phyloP scores from a whole-genome alignment of 2,888 invertebrate species.

The Nebria brevicollis region DNA sequence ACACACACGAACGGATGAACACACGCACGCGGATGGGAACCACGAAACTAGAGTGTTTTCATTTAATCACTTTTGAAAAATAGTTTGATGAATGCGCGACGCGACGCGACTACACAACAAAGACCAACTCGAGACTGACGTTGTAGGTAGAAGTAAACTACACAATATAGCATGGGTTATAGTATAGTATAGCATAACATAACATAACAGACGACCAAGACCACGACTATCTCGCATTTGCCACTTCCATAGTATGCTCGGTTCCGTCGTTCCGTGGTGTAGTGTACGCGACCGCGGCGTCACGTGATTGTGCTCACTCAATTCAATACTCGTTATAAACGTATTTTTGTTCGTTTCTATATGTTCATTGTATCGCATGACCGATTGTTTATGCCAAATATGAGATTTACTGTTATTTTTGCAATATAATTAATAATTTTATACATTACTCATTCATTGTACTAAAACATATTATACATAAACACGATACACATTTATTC shows the following conservation, averaged over 20 bases:
- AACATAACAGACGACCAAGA: background rate
- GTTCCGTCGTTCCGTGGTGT: background rate
- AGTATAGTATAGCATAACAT: background rate
- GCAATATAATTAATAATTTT: conserved; percentile 1
- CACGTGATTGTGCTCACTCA: background rate
- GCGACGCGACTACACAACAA: background rate
- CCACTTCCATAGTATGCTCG: background rate
- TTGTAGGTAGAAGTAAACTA: background rate
- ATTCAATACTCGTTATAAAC: background rate
- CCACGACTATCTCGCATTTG: background rate
- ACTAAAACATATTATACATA: background rate
- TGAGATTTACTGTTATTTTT: background rate
- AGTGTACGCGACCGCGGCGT: background rate
- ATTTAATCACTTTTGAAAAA: conserved; percentile 7
- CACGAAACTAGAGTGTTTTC: conserved; percentile 27
- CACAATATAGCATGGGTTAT: no score
- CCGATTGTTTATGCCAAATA: background rate
- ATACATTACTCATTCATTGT: background rate
- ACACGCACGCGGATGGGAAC: conserved; percentile 24
- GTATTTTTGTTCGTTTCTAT: background rate
- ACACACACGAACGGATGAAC: conserved; percentile 10
- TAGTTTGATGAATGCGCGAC: background rate
- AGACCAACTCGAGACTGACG: background rate
- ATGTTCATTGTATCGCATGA: background rate
- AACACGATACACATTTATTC: background rate